Evolutionary conservation across 1,140 invertebrate species (phyloP), one percentile per base, ranked within the genome.

Genomic region (Lutraria rhynchaena): DNA sequence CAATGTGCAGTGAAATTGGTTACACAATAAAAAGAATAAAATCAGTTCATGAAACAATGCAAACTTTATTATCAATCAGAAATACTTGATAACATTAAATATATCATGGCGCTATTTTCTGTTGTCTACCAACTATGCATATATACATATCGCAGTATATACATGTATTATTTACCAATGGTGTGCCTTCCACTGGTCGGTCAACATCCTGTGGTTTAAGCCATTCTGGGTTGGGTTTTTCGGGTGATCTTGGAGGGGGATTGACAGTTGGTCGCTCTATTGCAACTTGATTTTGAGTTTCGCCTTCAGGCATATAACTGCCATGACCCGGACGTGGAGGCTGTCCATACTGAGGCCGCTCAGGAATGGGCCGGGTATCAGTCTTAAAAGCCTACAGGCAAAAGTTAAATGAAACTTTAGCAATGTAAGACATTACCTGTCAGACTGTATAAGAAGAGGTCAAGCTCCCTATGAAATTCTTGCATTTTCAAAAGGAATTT

Each of bases 271-370:
- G n/a, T 19, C 44, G 46, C 27, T 41, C 63, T 19, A 22, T 31
- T 11, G 17, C 41, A 4, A 49, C 44, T 7, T 17, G 37, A 44
- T 22, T 37, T 17, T 13, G 19, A 3, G 7, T 31, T 67, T 67
- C 63, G 31, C 44, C n/a, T 27, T 3, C 19, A 24, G 61, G 13
- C 19, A 13, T 24, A 65, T 46, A 29, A 1, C 22, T 33, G 27
- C 17, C 49, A 15, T 35, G 11, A 49, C 57, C 57, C 31, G 55
- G 57, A 46, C 44, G 60, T 27, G 71, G 71, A 17, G 71, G 71
- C 27, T 74, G 71, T 29, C 71, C 71, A 60, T 74, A 27, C 9
- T n/a, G n/a, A 24, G 71, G 71, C 31, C 71, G 71, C 31, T 74
- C 71, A 58, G 55, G 55, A 60, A 74, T 60, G 5, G 53, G 71